Evolutionary conservation across 2,888 invertebrate genomes (phyloP).

Genomic region (Lasioglossum lativentre): DNA sequence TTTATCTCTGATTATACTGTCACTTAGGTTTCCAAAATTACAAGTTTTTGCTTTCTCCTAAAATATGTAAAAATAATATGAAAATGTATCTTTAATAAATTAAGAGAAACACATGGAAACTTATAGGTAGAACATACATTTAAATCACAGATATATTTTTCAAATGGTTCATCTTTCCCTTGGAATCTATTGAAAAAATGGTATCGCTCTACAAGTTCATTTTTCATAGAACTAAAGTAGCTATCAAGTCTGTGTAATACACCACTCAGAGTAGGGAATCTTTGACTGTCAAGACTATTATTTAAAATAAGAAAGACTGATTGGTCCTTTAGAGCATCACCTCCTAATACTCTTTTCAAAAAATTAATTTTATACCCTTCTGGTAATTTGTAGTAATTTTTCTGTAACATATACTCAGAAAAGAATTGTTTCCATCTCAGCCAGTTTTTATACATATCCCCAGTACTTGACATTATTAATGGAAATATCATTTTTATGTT

Average conservation of each 20-base stretch:
- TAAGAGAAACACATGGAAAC: background rate
- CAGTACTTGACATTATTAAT: background rate
- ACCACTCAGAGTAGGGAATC: fast-evolving
- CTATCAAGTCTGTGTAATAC: background rate
- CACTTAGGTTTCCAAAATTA: background rate
- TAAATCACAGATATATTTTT: background rate
- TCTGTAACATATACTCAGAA: background rate
- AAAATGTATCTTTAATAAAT: background rate
- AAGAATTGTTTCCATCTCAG: background rate
- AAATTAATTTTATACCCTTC: background rate
- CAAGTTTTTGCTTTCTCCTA: background rate
- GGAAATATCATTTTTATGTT: background rate
- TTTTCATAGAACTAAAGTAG: background rate
- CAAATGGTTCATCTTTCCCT: background rate
- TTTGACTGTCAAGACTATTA: fast-evolving
- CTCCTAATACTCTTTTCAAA: background rate
- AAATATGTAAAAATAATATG: background rate
- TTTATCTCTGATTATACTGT: background rate
- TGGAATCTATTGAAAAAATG: background rate
- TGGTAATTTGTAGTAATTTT: background rate
- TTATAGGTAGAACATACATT: background rate
- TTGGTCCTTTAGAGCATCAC: background rate
- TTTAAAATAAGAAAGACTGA: background rate
- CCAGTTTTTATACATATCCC: background rate
- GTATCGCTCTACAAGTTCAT: background rate